Evolutionary conservation across 2,797 vertebrate species (phyloP).

Genomic region (Enteromius thamalakanensis): DNA sequence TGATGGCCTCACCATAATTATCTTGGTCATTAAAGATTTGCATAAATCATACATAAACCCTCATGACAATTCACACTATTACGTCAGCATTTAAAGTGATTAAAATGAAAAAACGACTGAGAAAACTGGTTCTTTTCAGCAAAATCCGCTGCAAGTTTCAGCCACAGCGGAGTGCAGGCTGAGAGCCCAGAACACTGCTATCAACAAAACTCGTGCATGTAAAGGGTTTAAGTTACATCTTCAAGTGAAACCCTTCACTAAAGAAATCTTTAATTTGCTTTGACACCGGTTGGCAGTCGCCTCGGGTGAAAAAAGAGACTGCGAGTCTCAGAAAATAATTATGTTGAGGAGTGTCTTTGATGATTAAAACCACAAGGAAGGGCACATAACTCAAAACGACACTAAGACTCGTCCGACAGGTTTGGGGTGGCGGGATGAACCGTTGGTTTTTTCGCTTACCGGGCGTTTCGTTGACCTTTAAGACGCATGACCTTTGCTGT

Average conservation of each 20-base stretch:
- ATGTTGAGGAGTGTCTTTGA: constrained; percentile 64
- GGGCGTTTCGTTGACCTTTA: constrained; percentile 4
- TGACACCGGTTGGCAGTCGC: constrained; percentile 46
- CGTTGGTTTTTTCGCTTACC: constrained; percentile 32
- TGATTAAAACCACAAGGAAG: constrained; percentile 52
- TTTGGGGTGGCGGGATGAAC: neutral
- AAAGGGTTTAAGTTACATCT: neutral
- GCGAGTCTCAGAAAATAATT: constrained; percentile 67
- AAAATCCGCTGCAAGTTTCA: neutral
- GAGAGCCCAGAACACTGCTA: neutral
- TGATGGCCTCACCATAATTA: neutral
- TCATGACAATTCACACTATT: neutral
- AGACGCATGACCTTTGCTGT: neutral
- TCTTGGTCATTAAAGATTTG: neutral
- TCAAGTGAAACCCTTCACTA: neutral
- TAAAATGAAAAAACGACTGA: neutral
- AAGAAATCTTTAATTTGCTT: constrained; percentile 15
- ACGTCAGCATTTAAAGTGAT: neutral
- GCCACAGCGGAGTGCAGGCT: neutral
- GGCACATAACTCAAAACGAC: constrained; percentile 57
- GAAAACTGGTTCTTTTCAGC: neutral
- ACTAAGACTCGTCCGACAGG: constrained; percentile 53
- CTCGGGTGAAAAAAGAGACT: constrained; percentile 43
- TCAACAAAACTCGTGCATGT: neutral
- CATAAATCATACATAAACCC: neutral